Evolutionary conservation across 2,797 vertebrate species (phyloP), one percentile per base, ranked within the genome.

Genomic region (Pygocentrus nattereri): DNA sequence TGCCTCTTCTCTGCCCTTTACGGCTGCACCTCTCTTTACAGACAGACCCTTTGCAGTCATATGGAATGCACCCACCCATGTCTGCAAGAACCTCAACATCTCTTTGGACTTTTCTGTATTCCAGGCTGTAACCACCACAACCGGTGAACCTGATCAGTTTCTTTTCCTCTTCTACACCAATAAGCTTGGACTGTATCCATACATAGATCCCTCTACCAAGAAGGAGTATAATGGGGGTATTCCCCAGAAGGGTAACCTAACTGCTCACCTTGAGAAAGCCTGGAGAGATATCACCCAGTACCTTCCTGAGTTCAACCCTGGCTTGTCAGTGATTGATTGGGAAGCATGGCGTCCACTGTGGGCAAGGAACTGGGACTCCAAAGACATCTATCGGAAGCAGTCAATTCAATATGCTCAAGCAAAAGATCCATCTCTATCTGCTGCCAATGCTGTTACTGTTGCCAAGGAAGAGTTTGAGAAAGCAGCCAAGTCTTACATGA

Each of bases 251-350:
- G 90, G 72, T 0, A 77, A 91, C 84, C 79, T 97, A 64, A 73
- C 87, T 0, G 76, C 84, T 0, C 96, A 96, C 79, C 92, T 97
- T 83, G 34, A 73, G 2, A 95, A 93, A 88, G 93, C 92, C 19
- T 80, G 5, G 49, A 31, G 47, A 0, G 94, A 97, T 65, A 95
- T 98, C 16, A 3, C 75, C 7, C 61, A 87, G 49, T 94, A 91
- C 78, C 93, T 97, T 80, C 90, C 75, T 0, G 85, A 94, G 25
- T 86, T 89, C 0, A 50, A 89, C 67, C 87, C 89, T 19, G 97
- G 96, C 27, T 90, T 98, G 83, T 96, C 92, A 58, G 91, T 97
- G 74, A 96, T 98, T 72, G 97, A 98, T 87, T 98, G 96, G 96
- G 97, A 97, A 90, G 91, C 95, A 18, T 98, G 97, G 97, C 93